These are phyloP conservation scores for Atherinomorus stipes DNA, from an alignment of 2,113 vertebrate genomes.

Conservation along the genomic window DNA sequence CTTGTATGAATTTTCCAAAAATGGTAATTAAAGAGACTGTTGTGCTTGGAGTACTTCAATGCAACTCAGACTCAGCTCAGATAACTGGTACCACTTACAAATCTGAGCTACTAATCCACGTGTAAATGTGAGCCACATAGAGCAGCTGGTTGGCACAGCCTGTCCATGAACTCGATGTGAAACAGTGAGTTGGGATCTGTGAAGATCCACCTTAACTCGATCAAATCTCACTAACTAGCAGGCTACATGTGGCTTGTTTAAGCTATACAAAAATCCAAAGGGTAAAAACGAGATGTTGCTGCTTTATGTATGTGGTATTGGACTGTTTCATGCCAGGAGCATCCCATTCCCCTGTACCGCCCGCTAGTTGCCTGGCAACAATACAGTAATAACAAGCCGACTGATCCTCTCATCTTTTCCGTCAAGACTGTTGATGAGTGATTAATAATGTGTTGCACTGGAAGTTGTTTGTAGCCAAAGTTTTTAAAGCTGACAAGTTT, in stretches of 20 bases:
- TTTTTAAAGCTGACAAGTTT: background rate
- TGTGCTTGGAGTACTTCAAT: too few relatives aligned
- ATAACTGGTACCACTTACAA: background rate
- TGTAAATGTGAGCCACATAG: background rate
- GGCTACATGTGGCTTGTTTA: background rate
- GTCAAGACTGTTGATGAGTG: background rate
- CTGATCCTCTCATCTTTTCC: background rate
- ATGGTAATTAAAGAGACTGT: too few relatives aligned
- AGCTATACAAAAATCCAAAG: background rate
- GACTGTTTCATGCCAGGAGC: background rate
- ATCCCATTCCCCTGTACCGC: background rate
- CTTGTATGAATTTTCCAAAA: too few relatives aligned
- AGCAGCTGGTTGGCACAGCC: background rate
- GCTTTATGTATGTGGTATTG: background rate
- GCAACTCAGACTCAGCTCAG: background rate
- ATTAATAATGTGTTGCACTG: background rate
- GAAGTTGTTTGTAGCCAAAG: background rate
- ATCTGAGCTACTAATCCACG: background rate
- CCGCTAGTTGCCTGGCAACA: slow-evolving; percentile 12
- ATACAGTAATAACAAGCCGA: slow-evolving; percentile 1
- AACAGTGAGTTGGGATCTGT: background rate
- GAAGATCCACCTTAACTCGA: background rate
- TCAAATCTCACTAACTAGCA: background rate
- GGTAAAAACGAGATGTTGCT: background rate
- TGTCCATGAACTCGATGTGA: background rate